Evolutionary conservation across 2,113 vertebrate species (phyloP), one percentile per base, ranked within the genome.

Genomic region (Anarhynchus alexandrinus): DNA sequence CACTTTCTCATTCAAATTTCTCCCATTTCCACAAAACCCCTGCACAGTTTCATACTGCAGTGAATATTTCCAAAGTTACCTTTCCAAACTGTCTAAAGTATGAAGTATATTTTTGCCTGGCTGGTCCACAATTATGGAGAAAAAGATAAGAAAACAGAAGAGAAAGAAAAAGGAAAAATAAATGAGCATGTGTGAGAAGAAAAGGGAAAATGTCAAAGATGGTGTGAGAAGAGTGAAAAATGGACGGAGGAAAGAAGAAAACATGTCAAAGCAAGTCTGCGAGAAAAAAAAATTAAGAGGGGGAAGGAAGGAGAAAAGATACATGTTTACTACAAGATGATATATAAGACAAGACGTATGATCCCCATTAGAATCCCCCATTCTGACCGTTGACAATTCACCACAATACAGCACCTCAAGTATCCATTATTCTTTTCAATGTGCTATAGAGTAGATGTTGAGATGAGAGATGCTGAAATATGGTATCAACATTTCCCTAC

Each of bases 401-500:
- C 66, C 80, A 51, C 45, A 71, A 43, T 16, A 74, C 52, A 74
- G 30, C 42, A 95, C 36, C 61, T 95, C 59, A 91, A 94, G 67
- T 82, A 85, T 70, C 82, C 79, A 87, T 93, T 93, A 89, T 67
- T 93, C 21, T 92, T 94, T 90, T 70, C 73, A 90, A 69, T 83
- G 84, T 88, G 62, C 74, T 95, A 89, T 96, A 94, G 81, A 94
- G 77, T 12, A 88, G 59, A 82, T 90, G 62, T 93, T 95, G 94
- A 92, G 72, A 96, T 91, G 95, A 97, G 25, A 87, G 84, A 96
- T 93, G 61, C 26, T 77, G 51, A 86, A 71, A 76, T 57, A 62
- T 15, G 36, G 36, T 92, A 96, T 93, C 94, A 97, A 42, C 69
- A 95, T 88, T 95, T 97, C 94, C 96, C 93, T 96, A 65, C 82